Evolutionary conservation across 2,888 invertebrate species (phyloP).

Genomic region (Callyntrura sp.): DNA sequence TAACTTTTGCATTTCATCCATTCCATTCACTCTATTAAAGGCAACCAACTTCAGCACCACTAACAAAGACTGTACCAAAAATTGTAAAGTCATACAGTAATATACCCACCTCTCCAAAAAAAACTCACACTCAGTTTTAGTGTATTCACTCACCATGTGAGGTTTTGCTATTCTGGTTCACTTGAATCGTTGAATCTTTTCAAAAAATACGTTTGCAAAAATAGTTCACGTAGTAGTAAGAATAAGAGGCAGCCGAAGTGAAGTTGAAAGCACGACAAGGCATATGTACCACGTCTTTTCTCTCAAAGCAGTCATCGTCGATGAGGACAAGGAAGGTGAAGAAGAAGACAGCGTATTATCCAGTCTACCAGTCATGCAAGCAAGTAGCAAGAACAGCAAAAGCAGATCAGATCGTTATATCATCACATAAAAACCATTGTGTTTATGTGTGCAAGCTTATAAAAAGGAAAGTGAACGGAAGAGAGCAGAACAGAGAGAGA

Average conservation of each 20-base stretch:
- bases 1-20: conserved; percentile 20
- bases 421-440: conserved; percentile 50
- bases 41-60: neutral
- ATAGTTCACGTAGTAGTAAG: conserved; percentile 33
- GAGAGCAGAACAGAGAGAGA: conserved; percentile 25
- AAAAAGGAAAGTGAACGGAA: conserved; percentile 21
- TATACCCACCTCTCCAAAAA: neutral
- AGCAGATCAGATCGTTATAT: conserved; percentile 57
- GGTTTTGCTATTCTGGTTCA: conserved; percentile 34
- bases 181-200: conserved; percentile 31
- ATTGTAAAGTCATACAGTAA: neutral
- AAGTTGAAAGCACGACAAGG: conserved; percentile 14
- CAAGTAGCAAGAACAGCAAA: conserved; percentile 47
- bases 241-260: neutral
- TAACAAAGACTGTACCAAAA: conserved; percentile 7
- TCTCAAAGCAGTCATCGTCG: neutral
- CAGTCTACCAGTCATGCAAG: conserved; percentile 55
- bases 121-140: neutral
- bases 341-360: conserved; percentile 51
- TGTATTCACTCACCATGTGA: conserved; percentile 24
- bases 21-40: neutral
- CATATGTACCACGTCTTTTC: conserved; percentile 19
- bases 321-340: conserved; percentile 37
- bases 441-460: conserved; percentile 6
- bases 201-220: conserved; percentile 40